A percentile compares a stretch with the other conserved stretches of the same genome.
Evolutionary conservation across 1,140 invertebrate species (phyloP).

Genomic region (Theocolax elegans): DNA sequence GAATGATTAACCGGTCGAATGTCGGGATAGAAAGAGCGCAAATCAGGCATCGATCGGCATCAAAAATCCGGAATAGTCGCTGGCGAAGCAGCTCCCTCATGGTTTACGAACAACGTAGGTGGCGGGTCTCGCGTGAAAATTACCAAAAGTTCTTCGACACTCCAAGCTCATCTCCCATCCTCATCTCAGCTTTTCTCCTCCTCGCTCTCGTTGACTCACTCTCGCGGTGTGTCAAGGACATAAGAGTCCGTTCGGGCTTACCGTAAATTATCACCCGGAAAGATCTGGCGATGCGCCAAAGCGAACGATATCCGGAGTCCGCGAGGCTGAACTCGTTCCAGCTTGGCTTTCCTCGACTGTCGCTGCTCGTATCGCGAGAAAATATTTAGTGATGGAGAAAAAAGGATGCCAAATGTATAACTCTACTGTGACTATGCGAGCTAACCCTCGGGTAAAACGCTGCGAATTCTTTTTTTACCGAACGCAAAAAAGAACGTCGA

Average conservation of each 20-base stretch:
- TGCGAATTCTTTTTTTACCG: no score
- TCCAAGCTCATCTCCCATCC: no score
- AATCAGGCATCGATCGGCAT: conserved; percentile 18
- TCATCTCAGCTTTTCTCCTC: no score
- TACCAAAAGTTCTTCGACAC: conserved; percentile 40
- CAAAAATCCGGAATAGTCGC: no score
- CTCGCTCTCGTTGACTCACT: neutral
- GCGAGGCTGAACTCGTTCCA: conserved; percentile 23
- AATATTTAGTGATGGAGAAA: conserved; percentile 47
- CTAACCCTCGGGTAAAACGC: no score
- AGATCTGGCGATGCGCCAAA: conserved; percentile 56
- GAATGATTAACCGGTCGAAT: neutral
- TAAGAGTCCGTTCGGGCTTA: conserved; percentile 41
- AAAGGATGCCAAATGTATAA: neutral
- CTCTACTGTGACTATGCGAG: no score
- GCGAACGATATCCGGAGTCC: conserved; percentile 53
- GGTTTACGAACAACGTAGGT: conserved; percentile 1
- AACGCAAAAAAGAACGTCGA: no score
- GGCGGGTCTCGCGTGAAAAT: conserved; percentile 33
- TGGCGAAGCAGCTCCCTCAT: neutral
- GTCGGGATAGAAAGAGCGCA: neutral
- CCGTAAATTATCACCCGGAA: conserved; percentile 54
- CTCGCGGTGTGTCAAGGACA: neutral
- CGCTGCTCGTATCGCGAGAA: conserved; percentile 32
- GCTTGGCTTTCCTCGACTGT: neutral